Conservation (phyloP, 2,113 vertebrate genomes). For the Podarcis cretensis region DNA sequence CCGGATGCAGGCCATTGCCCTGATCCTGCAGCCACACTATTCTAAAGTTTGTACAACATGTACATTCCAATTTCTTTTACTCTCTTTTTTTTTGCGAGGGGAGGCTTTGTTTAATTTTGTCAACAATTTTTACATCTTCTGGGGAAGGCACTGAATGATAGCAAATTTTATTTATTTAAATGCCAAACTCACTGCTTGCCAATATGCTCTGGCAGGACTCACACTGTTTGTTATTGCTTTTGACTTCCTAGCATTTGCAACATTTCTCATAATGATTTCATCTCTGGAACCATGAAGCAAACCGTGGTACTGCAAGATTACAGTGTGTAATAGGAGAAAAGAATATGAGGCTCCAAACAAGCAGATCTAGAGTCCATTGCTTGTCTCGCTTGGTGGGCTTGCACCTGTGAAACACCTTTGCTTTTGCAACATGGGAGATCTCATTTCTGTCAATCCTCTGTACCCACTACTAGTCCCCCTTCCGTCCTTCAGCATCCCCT, state of each 20-base stretch:
- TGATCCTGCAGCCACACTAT: too few relatives aligned
- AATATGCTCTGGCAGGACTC: rapidly evolving
- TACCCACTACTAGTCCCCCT: too few relatives aligned
- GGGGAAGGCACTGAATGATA: not conserved
- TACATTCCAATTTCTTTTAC: not conserved
- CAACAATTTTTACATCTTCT: not conserved
- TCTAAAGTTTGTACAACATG: too few relatives aligned
- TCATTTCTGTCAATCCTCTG: too few relatives aligned
- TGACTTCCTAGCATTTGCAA: rapidly evolving
- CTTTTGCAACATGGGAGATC: too few relatives aligned
- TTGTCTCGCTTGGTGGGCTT: too few relatives aligned
- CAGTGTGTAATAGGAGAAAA: not conserved
- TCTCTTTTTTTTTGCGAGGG: too few relatives aligned
- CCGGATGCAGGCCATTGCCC: too few relatives aligned
- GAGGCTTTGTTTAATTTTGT: not conserved
- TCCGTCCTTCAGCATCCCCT: too few relatives aligned
- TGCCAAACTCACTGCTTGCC: not conserved
- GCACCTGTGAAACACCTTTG: too few relatives aligned
- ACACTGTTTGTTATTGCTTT: not conserved
- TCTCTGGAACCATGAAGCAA: not conserved
- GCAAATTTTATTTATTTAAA: not conserved
- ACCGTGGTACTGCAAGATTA: not conserved
- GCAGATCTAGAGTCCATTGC: not conserved
- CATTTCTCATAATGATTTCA: not conserved
- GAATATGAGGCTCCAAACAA: not conserved